Evolutionary conservation across 2,888 invertebrate genomes (phyloP).

Genomic region (Tipula confusa): DNA sequence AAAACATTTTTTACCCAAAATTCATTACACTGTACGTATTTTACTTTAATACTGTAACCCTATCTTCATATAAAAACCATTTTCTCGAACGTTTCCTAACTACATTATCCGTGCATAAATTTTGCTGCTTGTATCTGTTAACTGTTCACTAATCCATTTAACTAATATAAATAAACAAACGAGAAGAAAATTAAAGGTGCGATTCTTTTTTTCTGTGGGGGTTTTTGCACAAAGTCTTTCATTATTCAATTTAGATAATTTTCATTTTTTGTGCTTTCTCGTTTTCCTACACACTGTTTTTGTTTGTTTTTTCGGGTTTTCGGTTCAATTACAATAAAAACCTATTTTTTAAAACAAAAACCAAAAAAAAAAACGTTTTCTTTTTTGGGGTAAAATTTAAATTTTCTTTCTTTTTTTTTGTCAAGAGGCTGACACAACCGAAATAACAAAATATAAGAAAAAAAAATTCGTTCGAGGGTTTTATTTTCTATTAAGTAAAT

Average conservation of each 20-base stretch:
- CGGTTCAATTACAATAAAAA: conserved; percentile 17
- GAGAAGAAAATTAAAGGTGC: conserved; percentile 3
- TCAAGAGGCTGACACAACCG: background rate
- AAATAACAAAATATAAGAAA: no score
- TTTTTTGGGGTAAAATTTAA: conserved; percentile 3
- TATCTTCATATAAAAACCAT: background rate
- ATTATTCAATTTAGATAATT: background rate
- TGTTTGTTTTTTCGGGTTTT: conserved; percentile 1
- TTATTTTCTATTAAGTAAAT: conserved; percentile 25
- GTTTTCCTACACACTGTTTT: background rate
- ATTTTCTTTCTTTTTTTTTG: conserved; percentile 1
- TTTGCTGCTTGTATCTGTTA: background rate
- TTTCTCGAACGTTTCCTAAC: background rate
- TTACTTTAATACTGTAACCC: no score
- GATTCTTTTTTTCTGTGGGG: background rate
- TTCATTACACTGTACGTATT: no score
- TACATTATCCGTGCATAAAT: background rate
- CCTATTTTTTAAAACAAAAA: conserved; percentile 5
- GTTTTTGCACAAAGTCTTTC: background rate
- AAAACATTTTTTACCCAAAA: no score
- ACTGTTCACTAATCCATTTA: conserved; percentile 20
- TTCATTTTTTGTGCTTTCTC: background rate
- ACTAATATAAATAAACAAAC: background rate
- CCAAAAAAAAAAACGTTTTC: no score
- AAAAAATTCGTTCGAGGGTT: background rate